phyloP scores from a whole-genome alignment of 2,888 invertebrate genomes.

The Pachydiplax longipennis region DNA sequence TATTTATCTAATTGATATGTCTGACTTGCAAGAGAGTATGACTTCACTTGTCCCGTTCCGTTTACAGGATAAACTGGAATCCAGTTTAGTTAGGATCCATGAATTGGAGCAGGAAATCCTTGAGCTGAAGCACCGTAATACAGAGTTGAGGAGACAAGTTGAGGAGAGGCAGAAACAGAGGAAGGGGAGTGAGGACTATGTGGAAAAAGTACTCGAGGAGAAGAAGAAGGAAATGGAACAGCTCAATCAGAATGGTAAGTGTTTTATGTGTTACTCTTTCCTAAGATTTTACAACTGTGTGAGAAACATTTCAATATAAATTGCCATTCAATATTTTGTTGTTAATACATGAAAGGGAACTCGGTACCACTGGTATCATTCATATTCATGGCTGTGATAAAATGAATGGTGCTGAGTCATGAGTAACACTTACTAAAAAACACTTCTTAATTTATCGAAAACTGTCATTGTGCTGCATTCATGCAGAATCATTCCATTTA shows the following conservation, averaged over 20 bases:
- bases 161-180: slow-evolving; percentile 66
- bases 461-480: no score
- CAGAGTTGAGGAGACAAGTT: slow-evolving; percentile 61
- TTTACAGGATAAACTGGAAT: slow-evolving; percentile 62
- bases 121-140: slow-evolving; percentile 60
- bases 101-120: slow-evolving; percentile 61
- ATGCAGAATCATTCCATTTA: no score
- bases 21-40: slow-evolving; percentile 37
- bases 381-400: no score
- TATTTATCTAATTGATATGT: no score
- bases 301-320: no score
- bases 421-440: no score
- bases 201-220: slow-evolving; percentile 65
- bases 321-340: neutral
- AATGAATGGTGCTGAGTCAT: no score
- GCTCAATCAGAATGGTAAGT: slow-evolving; percentile 67
- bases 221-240: slow-evolving; percentile 66
- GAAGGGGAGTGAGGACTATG: slow-evolving; percentile 65
- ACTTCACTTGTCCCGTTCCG: slow-evolving; percentile 48
- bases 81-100: slow-evolving; percentile 61
- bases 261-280: slow-evolving; percentile 3
- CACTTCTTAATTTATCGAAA: no score
- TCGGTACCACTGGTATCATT: no score
- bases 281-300: neutral
- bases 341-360: no score